phyloP scores from a whole-genome alignment of 2,113 vertebrate species.

The Noctilio leporinus region DNA sequence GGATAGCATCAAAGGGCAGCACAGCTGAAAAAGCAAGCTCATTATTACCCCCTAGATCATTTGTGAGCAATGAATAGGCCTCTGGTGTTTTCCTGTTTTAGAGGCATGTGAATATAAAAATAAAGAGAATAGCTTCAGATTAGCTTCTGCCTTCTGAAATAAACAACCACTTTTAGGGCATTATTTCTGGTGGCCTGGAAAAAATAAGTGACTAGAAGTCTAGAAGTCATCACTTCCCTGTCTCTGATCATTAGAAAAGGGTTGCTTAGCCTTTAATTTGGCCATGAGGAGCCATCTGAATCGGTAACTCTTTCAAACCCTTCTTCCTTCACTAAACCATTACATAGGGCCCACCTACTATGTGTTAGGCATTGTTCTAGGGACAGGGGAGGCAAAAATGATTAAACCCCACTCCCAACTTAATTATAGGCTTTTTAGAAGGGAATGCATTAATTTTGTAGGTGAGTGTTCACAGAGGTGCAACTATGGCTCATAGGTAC shows the following conservation, averaged over 20 bases:
- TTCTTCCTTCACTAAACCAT: neutral
- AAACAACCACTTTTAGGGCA: constrained; percentile 48
- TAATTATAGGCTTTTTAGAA: neutral
- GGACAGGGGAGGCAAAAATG: neutral
- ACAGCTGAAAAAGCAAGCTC: constrained; percentile 72
- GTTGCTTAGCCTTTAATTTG: constrained; percentile 10
- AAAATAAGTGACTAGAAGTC: neutral
- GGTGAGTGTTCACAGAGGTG: neutral
- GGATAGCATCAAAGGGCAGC: constrained; percentile 71
- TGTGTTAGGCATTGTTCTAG: neutral
- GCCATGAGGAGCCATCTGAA: neutral
- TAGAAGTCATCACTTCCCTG: neutral
- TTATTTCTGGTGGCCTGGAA: neutral
- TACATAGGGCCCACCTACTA: neutral
- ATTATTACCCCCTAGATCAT: constrained; percentile 79
- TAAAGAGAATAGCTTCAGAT: constrained; percentile 72
- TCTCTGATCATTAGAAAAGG: neutral
- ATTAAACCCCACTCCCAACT: neutral
- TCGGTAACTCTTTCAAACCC: neutral
- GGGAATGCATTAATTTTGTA: neutral
- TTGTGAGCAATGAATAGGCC: constrained; percentile 76
- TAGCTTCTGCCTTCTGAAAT: constrained; percentile 57
- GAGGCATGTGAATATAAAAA: constrained; percentile 75
- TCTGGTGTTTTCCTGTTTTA: constrained; percentile 68
- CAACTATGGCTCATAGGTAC: neutral